Evolutionary conservation across 2,113 vertebrate species (phyloP), one percentile per base, ranked within the genome.

Genomic region (Sterrhoptilus dennistouni): DNA sequence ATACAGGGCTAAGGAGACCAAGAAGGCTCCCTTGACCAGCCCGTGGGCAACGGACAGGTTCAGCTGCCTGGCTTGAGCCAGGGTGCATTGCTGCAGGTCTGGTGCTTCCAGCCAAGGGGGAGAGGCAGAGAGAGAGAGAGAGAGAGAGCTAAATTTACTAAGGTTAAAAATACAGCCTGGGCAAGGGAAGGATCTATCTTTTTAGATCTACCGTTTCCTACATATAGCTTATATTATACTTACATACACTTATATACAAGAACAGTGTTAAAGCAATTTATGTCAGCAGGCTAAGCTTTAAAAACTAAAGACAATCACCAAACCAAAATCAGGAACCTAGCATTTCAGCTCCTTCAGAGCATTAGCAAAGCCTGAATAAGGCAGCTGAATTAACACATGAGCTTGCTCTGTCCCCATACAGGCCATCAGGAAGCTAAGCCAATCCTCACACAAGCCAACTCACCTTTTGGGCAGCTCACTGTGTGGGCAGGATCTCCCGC

Each of bases 401-500:
- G 18, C 33, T 83, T 66, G 61, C n/a, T 60, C 56, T 38, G n/a
- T 24, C 24, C 42, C 47, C 28, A 27, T 5, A 33, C n/a, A 59
- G 24, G 57, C n/a, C 38, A 72, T 57, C 17, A 64, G 68, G 72
- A 87, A 59, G 59, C 11, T 14, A 63, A 80, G 52, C 9, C 35
- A 52, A 5, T 14, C 33, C 45, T 19, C 11, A 20, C 1, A 1
- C 18, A 12, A 75, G 19, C 14, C 45, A 75, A 45, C 14, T 49
- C 57, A 64, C 40, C 11, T 87, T 84, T 29, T 10, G 29, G 59
- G 44, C 57, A 50, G 29, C 63, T 71, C 6, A 2, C 5, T 20
- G 12, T 5, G 22, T 11, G 15, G n/a, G 56, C 57, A 75, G 28
- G 28, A 42, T 61, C 27, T 64, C 42, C 38, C 0, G 0, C 35